Conservation (phyloP, 2,113 vertebrate genomes). For the Anas platyrhynchos region DNA sequence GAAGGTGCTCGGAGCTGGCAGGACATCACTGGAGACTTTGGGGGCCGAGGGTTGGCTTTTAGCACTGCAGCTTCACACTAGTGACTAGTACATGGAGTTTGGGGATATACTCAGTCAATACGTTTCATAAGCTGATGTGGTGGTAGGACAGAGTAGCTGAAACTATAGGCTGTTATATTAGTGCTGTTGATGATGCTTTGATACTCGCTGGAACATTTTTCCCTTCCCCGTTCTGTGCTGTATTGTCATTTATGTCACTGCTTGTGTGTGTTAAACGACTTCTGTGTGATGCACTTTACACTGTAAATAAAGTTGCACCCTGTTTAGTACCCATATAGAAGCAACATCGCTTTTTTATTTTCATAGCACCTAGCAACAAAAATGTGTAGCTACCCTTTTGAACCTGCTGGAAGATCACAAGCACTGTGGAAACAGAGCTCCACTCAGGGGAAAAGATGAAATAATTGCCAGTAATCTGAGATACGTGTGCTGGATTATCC, state of each 20-base stretch:
- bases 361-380: not conserved
- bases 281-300: slow-evolving; percentile 67
- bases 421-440: not conserved
- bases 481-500: not conserved
- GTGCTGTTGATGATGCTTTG: slow-evolving; percentile 50
- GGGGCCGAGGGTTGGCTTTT: not conserved
- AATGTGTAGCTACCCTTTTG: not conserved
- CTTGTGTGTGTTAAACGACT: slow-evolving; percentile 30
- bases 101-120: not conserved
- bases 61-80: not conserved
- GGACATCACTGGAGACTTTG: not conserved
- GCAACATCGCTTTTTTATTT: not conserved
- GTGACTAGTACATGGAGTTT: not conserved
- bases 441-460: not conserved
- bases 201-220: slow-evolving; percentile 35
- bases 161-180: slow-evolving; percentile 47
- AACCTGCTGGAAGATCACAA: not conserved
- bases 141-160: slow-evolving; percentile 49
- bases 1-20: not conserved
- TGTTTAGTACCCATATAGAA: slow-evolving; percentile 36
- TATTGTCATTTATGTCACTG: slow-evolving; percentile 49
- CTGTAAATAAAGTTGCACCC: slow-evolving; percentile 70
- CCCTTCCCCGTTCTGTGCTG: not conserved
- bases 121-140: not conserved
- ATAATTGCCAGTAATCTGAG: not conserved